These are phyloP conservation scores for Ctenoplectra terminalis DNA, from an alignment of 1,140 invertebrate species.

Conservation along the genomic window DNA sequence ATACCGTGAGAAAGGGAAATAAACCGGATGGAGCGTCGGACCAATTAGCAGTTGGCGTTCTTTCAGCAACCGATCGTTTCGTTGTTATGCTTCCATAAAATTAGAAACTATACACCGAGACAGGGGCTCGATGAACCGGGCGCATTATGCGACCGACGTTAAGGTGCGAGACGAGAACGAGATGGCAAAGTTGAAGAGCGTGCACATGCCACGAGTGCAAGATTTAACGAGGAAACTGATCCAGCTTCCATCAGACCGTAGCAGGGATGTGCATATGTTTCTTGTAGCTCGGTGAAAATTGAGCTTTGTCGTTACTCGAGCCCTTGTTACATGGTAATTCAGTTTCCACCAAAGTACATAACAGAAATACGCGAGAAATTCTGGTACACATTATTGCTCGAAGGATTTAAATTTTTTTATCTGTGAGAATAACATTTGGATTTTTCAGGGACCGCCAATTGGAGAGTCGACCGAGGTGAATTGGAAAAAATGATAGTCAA, in stretches of 20 bases:
- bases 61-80: too few species aligned
- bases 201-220: too few species aligned
- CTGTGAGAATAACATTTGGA: neutral
- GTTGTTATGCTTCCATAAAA: conserved; percentile 36
- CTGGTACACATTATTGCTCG: neutral
- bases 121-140: neutral
- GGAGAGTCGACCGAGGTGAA: too few species aligned
- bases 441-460: too few species aligned
- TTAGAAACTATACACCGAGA: conserved; percentile 2
- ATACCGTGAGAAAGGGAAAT: too few species aligned
- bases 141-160: conserved; percentile 15
- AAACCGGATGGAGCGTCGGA: too few species aligned
- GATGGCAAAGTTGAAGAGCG: conserved; percentile 29
- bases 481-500: too few species aligned
- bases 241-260: conserved; percentile 14
- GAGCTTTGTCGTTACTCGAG: neutral
- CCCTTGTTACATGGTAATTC: conserved; percentile 14
- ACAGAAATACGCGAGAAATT: neutral
- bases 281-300: conserved; percentile 25
- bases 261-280: conserved; percentile 6
- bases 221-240: conserved; percentile 63
- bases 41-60: too few species aligned
- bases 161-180: neutral
- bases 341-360: neutral
- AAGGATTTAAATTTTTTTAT: neutral